Evolutionary conservation across 2,888 invertebrate species (phyloP).

Genomic region (Dryocosmus kuriphilus): DNA sequence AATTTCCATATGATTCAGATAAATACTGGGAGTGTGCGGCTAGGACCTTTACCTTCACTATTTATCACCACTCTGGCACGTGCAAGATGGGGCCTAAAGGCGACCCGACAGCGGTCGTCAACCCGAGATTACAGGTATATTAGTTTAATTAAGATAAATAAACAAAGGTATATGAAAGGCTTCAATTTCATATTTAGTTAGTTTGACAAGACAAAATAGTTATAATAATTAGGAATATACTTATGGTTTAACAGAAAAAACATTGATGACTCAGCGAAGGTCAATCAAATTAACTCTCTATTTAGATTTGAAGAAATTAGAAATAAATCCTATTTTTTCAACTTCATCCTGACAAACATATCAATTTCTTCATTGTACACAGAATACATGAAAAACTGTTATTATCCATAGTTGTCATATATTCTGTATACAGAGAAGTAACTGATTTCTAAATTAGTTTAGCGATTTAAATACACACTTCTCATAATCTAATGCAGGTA

Average conservation of each 20-base stretch:
- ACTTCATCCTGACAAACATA: neutral
- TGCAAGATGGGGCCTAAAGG: slow-evolving; percentile 83
- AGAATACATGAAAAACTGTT: too few species aligned
- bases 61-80: slow-evolving; percentile 84
- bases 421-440: too few species aligned
- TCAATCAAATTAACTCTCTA: neutral
- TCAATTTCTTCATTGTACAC: too few species aligned
- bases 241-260: too few species aligned
- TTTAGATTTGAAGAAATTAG: neutral
- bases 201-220: too few species aligned
- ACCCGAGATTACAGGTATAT: slow-evolving; percentile 79
- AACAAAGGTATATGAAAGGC: too few species aligned
- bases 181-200: neutral
- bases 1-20: slow-evolving; percentile 82
- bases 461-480: too few species aligned
- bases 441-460: too few species aligned
- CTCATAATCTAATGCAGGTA: too few species aligned
- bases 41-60: slow-evolving; percentile 84
- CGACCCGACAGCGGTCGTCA: slow-evolving; percentile 83
- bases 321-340: neutral
- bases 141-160: neutral
- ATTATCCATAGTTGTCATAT: too few species aligned
- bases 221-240: too few species aligned
- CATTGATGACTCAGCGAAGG: too few species aligned
- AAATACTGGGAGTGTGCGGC: slow-evolving; percentile 85